Evolutionary conservation across 2,888 invertebrate genomes (phyloP).

Genomic region (Osmoderma eremita): DNA sequence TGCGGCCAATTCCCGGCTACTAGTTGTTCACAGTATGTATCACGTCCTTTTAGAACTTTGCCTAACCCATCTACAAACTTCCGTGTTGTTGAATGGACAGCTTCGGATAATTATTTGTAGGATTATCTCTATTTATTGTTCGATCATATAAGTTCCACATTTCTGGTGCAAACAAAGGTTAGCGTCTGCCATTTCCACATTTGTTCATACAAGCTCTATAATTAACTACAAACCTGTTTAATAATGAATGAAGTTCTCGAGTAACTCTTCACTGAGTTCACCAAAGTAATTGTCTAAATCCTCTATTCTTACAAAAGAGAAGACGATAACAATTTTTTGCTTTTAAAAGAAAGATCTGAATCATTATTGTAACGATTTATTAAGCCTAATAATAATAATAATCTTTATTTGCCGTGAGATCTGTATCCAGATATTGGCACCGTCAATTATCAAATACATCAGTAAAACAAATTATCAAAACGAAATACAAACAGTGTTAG

Average conservation of each 20-base stretch:
- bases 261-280: constrained; percentile 6
- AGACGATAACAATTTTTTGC: constrained; percentile 2
- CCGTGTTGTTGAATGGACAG: constrained; percentile 27
- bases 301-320: constrained; percentile 1
- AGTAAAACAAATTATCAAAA: no score
- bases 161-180: constrained; percentile 26
- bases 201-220: constrained; percentile 14
- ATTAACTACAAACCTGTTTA: constrained; percentile 34
- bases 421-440: no score
- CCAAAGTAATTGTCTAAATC: constrained; percentile 3
- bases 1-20: constrained; percentile 33
- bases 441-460: no score
- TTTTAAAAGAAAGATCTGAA: background rate
- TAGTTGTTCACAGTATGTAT: constrained; percentile 28
- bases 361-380: constrained; percentile 10
- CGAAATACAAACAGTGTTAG: no score
- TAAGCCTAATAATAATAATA: no score
- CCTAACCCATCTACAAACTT: constrained; percentile 33
- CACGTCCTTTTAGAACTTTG: constrained; percentile 13
- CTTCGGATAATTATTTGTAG: constrained; percentile 35
- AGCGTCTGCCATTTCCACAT: constrained; percentile 11
- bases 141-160: constrained; percentile 21
- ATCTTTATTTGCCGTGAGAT: no score
- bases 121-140: constrained; percentile 28
- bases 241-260: constrained; percentile 14